A percentile compares a stretch with the other conserved stretches of the same genome.
phyloP scores from a whole-genome alignment of 1,140 invertebrate genomes.

The Drosophila subobscura region DNA sequence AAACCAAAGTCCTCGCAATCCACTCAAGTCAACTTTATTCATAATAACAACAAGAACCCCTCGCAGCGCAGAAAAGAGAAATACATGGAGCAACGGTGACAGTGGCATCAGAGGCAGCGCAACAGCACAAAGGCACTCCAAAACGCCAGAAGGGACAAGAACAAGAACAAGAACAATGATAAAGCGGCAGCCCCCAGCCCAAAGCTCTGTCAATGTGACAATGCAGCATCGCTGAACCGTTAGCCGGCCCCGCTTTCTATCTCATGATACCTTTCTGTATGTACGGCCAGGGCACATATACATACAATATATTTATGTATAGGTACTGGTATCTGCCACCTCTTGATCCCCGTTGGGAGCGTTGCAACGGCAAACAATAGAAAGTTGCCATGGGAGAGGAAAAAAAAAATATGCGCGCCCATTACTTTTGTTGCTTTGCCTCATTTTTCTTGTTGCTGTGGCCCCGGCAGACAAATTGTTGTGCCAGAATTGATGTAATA shows the following conservation, averaged over 20 bases:
- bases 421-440: conserved; percentile 55
- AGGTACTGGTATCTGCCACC: neutral
- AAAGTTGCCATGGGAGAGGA: conserved; percentile 48
- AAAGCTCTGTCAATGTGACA: conserved; percentile 68
- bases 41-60: conserved; percentile 51
- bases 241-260: conserved; percentile 9
- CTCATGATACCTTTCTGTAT: neutral
- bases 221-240: conserved; percentile 49
- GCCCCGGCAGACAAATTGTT: conserved; percentile 51
- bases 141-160: conserved; percentile 55
- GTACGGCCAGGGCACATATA: no score
- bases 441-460: conserved; percentile 51
- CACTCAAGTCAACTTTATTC: conserved; percentile 71
- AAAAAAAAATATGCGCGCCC: conserved; percentile 60
- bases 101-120: conserved; percentile 28
- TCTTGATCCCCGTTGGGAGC: conserved; percentile 24
- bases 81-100: conserved; percentile 6
- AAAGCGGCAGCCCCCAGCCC: conserved; percentile 35
- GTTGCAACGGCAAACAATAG: conserved; percentile 59
- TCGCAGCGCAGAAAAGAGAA: conserved; percentile 7
- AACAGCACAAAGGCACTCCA: conserved; percentile 66
- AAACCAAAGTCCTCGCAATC: conserved; percentile 37
- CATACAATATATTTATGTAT: no score
- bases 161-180: conserved; percentile 53
- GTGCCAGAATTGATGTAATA: conserved; percentile 61